A percentile compares a stretch with the other conserved stretches of the same genome.
phyloP scores from a whole-genome alignment of 2,113 vertebrate species.

The Coreoperca whiteheadi region DNA sequence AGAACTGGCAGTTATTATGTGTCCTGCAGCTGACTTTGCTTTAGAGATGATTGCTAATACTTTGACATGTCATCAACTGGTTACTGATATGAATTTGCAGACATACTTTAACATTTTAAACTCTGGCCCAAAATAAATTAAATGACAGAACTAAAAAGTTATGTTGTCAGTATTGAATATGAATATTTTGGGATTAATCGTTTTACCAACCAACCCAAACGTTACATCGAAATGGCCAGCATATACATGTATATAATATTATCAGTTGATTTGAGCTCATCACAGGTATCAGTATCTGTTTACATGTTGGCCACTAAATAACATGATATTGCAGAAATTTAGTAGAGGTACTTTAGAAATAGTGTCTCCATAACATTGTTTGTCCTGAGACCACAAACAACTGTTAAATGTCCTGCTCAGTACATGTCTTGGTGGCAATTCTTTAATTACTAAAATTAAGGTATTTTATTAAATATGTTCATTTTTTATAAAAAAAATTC shows the following conservation, averaged over 20 bases:
- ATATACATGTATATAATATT: background rate
- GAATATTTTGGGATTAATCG: background rate
- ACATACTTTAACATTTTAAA: constrained; percentile 2
- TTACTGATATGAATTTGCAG: background rate
- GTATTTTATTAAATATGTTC: background rate
- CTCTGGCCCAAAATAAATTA: background rate
- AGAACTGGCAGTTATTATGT: background rate
- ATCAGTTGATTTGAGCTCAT: background rate
- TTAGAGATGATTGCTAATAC: constrained; percentile 9
- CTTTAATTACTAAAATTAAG: no score
- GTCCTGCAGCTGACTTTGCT: constrained; percentile 18
- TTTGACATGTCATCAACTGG: background rate
- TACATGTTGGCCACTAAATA: background rate
- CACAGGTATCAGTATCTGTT: background rate
- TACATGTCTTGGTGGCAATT: no score
- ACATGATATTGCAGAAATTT: background rate
- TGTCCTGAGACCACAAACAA: background rate
- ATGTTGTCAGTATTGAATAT: background rate
- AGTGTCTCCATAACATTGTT: background rate
- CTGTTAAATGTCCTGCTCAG: background rate
- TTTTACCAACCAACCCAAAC: background rate
- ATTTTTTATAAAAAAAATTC: no score
- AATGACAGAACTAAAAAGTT: background rate
- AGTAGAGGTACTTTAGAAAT: background rate
- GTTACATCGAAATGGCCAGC: no score